phyloP scores from a whole-genome alignment of 2,113 vertebrate genomes.

The Zosterops japonicus region DNA sequence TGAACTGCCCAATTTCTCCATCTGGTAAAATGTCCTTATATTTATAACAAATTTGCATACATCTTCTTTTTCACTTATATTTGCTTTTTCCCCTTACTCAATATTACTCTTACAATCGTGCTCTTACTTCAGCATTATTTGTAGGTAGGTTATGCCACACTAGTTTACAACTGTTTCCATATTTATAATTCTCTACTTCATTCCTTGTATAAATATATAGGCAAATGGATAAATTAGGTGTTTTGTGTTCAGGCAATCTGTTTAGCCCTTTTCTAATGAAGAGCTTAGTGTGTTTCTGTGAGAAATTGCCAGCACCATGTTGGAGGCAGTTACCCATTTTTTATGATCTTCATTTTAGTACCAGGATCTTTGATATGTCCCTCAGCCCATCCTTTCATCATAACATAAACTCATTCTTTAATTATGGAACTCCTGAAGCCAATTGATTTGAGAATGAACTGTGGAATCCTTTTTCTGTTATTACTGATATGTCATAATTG shows the following conservation, averaged over 20 bases:
- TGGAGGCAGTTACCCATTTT: not conserved
- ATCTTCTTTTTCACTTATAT: slow-evolving; percentile 10
- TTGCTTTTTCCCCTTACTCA: not conserved
- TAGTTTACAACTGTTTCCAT: not conserved
- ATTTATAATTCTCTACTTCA: not conserved
- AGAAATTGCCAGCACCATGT: not conserved
- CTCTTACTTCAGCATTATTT: not conserved
- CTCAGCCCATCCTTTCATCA: not conserved
- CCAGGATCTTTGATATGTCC: not conserved
- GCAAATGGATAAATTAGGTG: not conserved
- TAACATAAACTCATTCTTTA: not conserved
- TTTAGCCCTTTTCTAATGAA: not conserved
- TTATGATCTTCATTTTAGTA: not conserved
- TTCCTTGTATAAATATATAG: not conserved
- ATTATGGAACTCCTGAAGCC: not conserved
- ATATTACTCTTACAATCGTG: not conserved
- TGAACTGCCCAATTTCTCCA: slow-evolving; percentile 68
- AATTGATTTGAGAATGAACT: not conserved
- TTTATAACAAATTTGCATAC: slow-evolving; percentile 44
- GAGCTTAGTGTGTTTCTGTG: not conserved
- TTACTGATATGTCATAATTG: not conserved
- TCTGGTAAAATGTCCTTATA: slow-evolving; percentile 65
- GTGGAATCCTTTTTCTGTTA: not conserved
- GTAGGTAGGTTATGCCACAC: not conserved
- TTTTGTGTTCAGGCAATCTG: not conserved